Conservation (phyloP, 2,113 vertebrate genomes). For the Tragulus kanchil region DNA sequence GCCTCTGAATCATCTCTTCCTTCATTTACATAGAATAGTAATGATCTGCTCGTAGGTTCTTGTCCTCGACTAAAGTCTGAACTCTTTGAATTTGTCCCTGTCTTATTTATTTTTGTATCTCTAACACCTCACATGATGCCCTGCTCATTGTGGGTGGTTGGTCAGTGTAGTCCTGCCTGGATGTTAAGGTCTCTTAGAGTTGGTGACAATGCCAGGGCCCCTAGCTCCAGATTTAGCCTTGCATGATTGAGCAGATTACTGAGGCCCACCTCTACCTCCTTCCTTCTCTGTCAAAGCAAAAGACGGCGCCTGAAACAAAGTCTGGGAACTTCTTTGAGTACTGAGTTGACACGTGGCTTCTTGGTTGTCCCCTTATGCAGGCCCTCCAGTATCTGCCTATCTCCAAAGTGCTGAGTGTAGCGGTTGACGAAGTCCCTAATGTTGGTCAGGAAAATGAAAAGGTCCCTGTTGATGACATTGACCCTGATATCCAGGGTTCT, state of each 20-base stretch:
- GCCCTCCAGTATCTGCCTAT: conserved; percentile 88
- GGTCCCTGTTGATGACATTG: not conserved
- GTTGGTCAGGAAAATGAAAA: conserved; percentile 54
- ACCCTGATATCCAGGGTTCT: conserved; percentile 55
- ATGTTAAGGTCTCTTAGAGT: not conserved
- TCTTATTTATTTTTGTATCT: not conserved
- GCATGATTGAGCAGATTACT: not conserved
- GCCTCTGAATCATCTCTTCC: not conserved
- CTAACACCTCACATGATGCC: not conserved
- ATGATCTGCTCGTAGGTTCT: not conserved
- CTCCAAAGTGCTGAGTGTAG: conserved; percentile 80
- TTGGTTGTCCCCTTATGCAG: conserved; percentile 69
- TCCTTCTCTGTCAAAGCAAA: not conserved
- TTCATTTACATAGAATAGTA: not conserved
- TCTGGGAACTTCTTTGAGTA: not conserved
- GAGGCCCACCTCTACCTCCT: not conserved
- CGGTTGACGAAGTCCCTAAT: conserved; percentile 39
- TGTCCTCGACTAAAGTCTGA: not conserved
- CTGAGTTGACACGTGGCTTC: not conserved
- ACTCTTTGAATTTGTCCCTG: not conserved
- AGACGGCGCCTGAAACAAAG: not conserved
- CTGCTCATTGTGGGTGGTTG: not conserved
- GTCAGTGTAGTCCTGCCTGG: not conserved
- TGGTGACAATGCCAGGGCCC: not conserved
- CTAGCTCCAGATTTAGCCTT: not conserved